Conservation (phyloP, 2,797 vertebrate genomes). For the Micromesistius poutassou region DNA sequence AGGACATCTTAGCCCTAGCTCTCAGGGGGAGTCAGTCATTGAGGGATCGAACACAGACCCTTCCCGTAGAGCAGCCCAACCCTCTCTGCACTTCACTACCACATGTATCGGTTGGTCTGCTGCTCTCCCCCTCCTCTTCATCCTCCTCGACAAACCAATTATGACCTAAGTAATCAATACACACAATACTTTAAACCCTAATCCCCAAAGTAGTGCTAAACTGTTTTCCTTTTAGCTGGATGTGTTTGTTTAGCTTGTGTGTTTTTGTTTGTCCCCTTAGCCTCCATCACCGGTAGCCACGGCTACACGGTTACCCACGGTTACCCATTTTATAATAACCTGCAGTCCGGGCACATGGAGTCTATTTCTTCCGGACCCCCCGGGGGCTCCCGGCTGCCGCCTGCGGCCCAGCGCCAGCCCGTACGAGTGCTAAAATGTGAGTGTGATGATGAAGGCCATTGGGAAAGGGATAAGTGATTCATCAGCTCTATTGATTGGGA, state of each 20-base stretch:
- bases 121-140: background rate
- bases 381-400: conserved; percentile 20
- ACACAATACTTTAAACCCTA: background rate
- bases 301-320: background rate
- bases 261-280: background rate
- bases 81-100: too few relatives aligned
- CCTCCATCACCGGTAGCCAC: background rate
- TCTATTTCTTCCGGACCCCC: conserved; percentile 27
- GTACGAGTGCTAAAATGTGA: conserved; percentile 55
- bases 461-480: conserved; percentile 64
- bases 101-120: background rate
- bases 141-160: background rate
- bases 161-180: background rate
- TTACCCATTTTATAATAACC: background rate
- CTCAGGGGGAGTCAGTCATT: too few relatives aligned
- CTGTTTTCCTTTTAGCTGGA: background rate
- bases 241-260: background rate
- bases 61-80: too few relatives aligned
- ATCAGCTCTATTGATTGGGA: conserved; percentile 68
- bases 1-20: too few relatives aligned
- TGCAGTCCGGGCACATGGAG: background rate
- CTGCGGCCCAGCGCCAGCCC: conserved; percentile 43
- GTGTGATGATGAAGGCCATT: conserved; percentile 37
- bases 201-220: background rate
- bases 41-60: background rate